Percentiles rank a stretch among this genome's conserved stretches.
phyloP scores from a whole-genome alignment of 2,113 vertebrate genomes.

The Ceratotherium simum region DNA sequence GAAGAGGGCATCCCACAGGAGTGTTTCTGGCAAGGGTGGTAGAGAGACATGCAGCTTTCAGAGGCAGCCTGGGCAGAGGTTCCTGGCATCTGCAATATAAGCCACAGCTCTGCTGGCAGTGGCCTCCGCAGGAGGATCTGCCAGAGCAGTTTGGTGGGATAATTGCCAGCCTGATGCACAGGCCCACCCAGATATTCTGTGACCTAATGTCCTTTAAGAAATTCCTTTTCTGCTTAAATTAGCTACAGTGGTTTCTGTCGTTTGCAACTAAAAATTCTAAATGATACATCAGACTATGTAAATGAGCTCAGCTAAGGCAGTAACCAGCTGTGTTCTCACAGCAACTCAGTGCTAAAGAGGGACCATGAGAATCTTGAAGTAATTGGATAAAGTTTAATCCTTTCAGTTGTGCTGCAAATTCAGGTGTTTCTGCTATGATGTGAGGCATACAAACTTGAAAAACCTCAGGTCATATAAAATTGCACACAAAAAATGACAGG shows the following conservation, averaged over 20 bases:
- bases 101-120: no score
- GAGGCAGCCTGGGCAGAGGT: neutral
- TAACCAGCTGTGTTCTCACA: neutral
- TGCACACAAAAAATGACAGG: neutral
- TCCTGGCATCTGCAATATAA: neutral
- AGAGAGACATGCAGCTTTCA: neutral
- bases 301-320: neutral
- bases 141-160: rapidly evolving
- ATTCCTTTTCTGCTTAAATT: neutral
- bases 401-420: neutral
- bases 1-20: neutral
- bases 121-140: rapidly evolving
- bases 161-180: neutral
- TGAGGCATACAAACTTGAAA: neutral
- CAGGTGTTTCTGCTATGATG: neutral
- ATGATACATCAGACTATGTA: neutral
- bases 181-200: neutral
- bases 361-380: neutral
- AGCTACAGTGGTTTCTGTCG: neutral
- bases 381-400: neutral
- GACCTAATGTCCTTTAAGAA: neutral
- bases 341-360: neutral
- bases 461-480: neutral
- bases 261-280: neutral
- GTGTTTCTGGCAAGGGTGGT: neutral